These are phyloP conservation scores for Plebejus anna DNA, from an alignment of 2,888 invertebrate genomes.

Conservation along the genomic window DNA sequence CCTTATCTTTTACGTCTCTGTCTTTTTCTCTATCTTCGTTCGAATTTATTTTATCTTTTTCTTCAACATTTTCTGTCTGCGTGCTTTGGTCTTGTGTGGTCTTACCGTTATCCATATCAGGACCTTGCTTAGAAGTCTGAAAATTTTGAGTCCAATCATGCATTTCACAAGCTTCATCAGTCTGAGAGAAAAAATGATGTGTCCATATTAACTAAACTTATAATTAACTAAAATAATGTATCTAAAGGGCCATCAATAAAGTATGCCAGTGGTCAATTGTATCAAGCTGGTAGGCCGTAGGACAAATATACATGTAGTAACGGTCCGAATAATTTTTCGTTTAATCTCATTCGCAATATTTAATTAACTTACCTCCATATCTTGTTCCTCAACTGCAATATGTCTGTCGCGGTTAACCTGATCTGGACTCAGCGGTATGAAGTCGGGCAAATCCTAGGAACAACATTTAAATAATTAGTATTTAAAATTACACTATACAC, in stretches of 20 bases:
- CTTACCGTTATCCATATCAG: constrained; percentile 47
- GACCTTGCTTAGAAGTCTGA: constrained; percentile 57
- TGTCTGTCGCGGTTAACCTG: constrained; percentile 39
- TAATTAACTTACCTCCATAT: constrained; percentile 53
- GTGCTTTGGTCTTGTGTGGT: constrained; percentile 50
- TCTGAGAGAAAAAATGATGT: not conserved
- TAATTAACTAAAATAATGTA: not conserved
- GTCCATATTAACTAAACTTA: too few relatives aligned
- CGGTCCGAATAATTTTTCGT: too few relatives aligned
- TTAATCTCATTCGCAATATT: not conserved
- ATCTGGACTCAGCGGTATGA: constrained; percentile 48
- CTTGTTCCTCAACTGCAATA: constrained; percentile 47
- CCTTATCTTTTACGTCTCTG: constrained; percentile 6
- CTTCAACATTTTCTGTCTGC: constrained; percentile 49
- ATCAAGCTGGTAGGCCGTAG: too few relatives aligned
- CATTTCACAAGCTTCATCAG: not conserved
- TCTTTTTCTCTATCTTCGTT: constrained; percentile 16
- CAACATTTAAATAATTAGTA: too few relatives aligned
- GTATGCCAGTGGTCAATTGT: too few relatives aligned
- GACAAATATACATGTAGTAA: too few relatives aligned
- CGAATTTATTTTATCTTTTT: constrained; percentile 16
- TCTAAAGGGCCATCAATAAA: not conserved
- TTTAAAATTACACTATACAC: too few relatives aligned
- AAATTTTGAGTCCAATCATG: constrained; percentile 27
- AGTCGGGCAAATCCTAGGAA: constrained; percentile 52